Percentiles rank a stretch among this genome's conserved stretches.
phyloP scores from a whole-genome alignment of 2,113 vertebrate genomes.

The Pedetes capensis region DNA sequence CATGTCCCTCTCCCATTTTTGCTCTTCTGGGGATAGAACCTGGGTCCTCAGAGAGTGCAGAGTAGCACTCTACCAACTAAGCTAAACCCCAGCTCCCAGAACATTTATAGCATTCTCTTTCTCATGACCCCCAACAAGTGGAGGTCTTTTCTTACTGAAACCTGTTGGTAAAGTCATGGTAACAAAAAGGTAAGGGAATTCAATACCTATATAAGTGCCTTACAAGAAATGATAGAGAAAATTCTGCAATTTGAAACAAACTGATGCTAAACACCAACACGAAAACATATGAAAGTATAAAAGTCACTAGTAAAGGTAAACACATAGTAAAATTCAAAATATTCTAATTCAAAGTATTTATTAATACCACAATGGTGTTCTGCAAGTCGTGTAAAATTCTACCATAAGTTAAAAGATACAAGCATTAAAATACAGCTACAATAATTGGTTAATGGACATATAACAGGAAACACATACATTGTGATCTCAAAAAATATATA shows the following conservation, averaged over 20 bases:
- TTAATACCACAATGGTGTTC: neutral
- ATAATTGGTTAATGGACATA: neutral
- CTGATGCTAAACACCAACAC: neutral
- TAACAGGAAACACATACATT: neutral
- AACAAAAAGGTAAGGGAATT: neutral
- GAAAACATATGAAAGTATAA: neutral
- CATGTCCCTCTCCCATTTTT: too few relatives aligned
- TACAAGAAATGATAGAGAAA: neutral
- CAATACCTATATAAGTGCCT: neutral
- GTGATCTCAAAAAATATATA: neutral
- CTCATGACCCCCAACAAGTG: too few relatives aligned
- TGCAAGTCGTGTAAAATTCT: neutral
- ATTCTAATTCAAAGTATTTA: neutral
- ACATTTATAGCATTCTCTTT: too few relatives aligned
- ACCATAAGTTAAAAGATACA: neutral
- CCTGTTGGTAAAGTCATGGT: neutral
- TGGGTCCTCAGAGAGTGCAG: too few relatives aligned
- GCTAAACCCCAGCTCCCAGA: too few relatives aligned
- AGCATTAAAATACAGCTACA: neutral
- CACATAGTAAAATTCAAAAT: neutral
- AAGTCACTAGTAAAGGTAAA: neutral
- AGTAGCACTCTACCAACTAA: too few relatives aligned
- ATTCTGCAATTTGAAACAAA: neutral
- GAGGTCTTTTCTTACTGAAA: neutral
- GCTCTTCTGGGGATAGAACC: too few relatives aligned